Base-by-base conservation (phyloP, 2,888 invertebrate species). In the Aphelenchoides bicaudatus region DNA sequence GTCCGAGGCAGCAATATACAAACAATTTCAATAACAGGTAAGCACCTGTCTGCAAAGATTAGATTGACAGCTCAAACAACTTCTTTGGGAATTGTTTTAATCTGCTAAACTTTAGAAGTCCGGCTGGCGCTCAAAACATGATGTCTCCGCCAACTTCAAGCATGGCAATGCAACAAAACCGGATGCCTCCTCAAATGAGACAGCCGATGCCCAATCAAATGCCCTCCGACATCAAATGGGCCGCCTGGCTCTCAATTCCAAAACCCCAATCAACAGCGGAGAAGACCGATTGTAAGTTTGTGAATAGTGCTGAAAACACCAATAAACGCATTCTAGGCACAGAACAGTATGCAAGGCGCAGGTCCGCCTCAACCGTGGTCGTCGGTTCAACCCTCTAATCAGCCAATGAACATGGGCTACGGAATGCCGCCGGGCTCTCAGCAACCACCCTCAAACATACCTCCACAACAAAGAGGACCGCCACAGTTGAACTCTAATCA, bases 121-220 rank as follows among this genome's bases (percentile, higher is more conserved):
- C 38, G 59, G 56, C 34, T 28, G 68, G 39, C 23, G 65, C 39
- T 27, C 55, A 56, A 23, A 70, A 61, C 47, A 66, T 66, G 59
- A 66, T 66, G 66, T 50, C 66, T 16, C 66, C 63, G 30, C 56
- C 56, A 29, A 31, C 64, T 13, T 21, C 28, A 8, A 29, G 56
- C 23, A 56, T 56, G 56, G 23, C 5, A 13, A 53, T 53, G 47
- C 39, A 34, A n/a, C 16, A 6, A 5, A 27, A 27, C 39, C 37
- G 49, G 39, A 49, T 49, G 49, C 37, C 49, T n/a, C 49, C 30
- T 8, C 49, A 43, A 8, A 5, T 16, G 6, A 19, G 25, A 6
- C 43, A 19, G 6, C 16, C 30, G 39, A 49, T 49, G 49, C 49
- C n/a, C 25, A 27, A 27, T 8, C 49, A 27, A 19, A 16, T 27